Evolutionary conservation across 2,113 vertebrate species (phyloP).

Genomic region (Cricetomys ansorgei): DNA sequence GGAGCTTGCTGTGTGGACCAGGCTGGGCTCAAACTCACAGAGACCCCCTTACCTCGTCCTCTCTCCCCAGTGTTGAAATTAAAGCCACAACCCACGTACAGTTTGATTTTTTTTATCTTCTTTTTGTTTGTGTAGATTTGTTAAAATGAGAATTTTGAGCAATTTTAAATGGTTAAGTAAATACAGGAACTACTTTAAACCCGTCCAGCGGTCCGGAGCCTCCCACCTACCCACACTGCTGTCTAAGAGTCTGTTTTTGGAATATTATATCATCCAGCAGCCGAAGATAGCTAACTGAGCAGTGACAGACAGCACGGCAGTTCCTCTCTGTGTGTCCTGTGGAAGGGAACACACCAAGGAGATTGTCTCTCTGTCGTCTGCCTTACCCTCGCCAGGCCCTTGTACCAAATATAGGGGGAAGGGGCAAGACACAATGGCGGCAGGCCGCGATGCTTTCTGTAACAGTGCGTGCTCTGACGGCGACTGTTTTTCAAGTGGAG

Average conservation of each 20-base stretch:
- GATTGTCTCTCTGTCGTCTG: background rate
- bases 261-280: conserved; percentile 43
- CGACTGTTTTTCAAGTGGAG: background rate
- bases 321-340: background rate
- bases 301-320: background rate
- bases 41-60: background rate
- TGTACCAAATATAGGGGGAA: no score
- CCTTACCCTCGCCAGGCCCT: background rate
- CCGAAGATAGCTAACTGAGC: conserved; percentile 10
- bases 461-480: background rate
- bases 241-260: conserved; percentile 38
- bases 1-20: background rate
- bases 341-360: background rate
- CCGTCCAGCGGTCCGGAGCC: conserved; percentile 1
- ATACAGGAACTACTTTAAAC: conserved; percentile 27
- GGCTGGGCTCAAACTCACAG: background rate
- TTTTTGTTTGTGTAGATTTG: background rate
- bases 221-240: conserved; percentile 8
- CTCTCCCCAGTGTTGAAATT: background rate
- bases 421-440: background rate
- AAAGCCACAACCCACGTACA: background rate
- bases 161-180: conserved; percentile 51
- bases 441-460: background rate
- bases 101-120: background rate
- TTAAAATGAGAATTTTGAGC: background rate